Base-by-base conservation (phyloP, 2,113 vertebrate species). In the Pedetes capensis region DNA sequence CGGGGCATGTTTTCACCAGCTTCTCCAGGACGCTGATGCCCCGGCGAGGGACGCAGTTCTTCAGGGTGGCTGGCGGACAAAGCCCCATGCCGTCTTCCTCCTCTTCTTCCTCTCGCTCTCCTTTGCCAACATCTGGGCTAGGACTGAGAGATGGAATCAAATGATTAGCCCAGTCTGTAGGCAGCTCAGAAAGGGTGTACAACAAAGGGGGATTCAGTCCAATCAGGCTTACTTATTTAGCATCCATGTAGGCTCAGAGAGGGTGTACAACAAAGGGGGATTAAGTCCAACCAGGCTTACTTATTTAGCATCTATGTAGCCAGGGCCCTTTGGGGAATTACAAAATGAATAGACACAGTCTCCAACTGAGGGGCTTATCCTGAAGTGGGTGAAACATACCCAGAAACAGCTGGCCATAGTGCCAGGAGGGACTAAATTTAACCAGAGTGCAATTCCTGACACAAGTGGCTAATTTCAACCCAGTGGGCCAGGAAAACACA, bases 1-100 rank as follows among this genome's bases (percentile, higher is more conserved):
- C 98, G 0, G 99, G 98, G 90, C 98, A 98, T 0, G 99, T 99
- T 92, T 98, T 99, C 74, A 99, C 96, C 93, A 99, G 98, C 87
- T 98, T 98, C 90, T 99, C 99, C 39, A 99, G 90, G 51, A 98
- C 96, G 76, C 99, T 99, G 97, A 99, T 98, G 32, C 98, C 97
- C 29, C 98, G 97, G 34, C 23, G 32, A 0, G 89, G 83, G 89
- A 97, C 91, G 92, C 97, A 98, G 37, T 97, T 98, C 88, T 0
- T 92, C 2, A 34, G 90, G n/a, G 89, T 8, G 64, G 3, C 32
- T 2, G 93, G 42, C 51, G 64, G 95, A 72, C 82, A 51, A 22
- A 94, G 63, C n/a, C 64, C 51, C 44, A 25, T 34, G 55, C 95
- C 66, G 4, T 95, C 91, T 83, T 94, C 86, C 79, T 96, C 81